A percentile compares a stretch with the other conserved stretches of the same genome.
These are phyloP conservation scores for Platygyra sinensis DNA, from an alignment of 64 coral and sea anemone genomes.

Conservation along the genomic window DNA sequence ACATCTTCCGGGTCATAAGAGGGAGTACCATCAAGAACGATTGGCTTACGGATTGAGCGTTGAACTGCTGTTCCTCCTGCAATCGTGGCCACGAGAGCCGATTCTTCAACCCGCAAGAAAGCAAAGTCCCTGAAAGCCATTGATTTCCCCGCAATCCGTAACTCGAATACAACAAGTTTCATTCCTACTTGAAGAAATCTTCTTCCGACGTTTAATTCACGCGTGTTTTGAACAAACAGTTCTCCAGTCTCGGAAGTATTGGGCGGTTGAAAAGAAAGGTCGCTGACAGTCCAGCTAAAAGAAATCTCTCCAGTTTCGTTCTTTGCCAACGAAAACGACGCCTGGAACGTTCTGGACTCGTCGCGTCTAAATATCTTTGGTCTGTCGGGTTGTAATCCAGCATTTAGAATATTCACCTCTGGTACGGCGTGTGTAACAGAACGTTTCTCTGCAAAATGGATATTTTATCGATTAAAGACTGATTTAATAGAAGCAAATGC, in stretches of 20 bases:
- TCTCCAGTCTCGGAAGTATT: background rate
- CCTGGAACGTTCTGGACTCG: background rate
- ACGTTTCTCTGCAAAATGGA: too few relatives aligned
- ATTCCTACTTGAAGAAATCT: background rate
- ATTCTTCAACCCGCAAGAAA: background rate
- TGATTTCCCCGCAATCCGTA: background rate
- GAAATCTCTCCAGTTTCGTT: background rate
- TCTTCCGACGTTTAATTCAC: background rate
- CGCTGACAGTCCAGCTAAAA: background rate
- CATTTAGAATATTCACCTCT: background rate
- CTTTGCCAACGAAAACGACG: background rate
- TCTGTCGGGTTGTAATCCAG: background rate
- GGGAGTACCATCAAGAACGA: background rate
- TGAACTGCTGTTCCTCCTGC: background rate
- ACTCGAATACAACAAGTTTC: background rate
- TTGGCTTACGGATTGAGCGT: background rate
- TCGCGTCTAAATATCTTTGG: background rate
- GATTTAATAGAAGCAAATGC: too few relatives aligned
- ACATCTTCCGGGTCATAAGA: conserved; percentile 13
- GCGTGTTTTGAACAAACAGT: background rate
- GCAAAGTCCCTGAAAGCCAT: background rate
- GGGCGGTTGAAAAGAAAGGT: background rate
- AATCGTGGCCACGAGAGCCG: background rate
- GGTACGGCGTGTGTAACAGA: background rate
- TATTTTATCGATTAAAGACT: too few relatives aligned